Conservation (phyloP, 35 echinoderm and acorn worm genomes). For the Hemicentrotus pulcherrimus region DNA sequence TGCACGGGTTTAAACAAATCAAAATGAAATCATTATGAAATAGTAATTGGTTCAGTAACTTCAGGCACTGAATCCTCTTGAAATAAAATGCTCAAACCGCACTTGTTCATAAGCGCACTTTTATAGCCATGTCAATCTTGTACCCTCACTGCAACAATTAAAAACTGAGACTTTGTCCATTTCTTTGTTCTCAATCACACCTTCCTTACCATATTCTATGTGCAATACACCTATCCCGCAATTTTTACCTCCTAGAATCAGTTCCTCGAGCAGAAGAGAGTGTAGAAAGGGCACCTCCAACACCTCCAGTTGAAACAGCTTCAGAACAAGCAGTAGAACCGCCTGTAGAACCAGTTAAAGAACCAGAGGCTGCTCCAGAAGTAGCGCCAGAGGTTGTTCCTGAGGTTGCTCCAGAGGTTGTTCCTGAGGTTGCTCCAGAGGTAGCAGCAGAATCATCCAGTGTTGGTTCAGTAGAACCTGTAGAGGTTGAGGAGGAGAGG, state of each 20-base stretch:
- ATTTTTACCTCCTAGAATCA: constrained; percentile 22
- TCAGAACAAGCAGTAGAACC: not conserved
- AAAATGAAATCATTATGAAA: too few relatives aligned
- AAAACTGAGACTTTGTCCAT: not conserved
- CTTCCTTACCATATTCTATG: not conserved
- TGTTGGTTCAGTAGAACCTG: not conserved
- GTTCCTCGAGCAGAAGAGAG: not conserved
- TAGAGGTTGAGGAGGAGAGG: not conserved
- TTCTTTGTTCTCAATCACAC: not conserved
- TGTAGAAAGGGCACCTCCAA: not conserved
- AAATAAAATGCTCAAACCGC: too few relatives aligned
- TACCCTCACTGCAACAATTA: not conserved
- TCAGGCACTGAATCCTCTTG: too few relatives aligned
- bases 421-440: not conserved
- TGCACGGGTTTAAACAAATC: too few relatives aligned
- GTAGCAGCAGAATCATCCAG: not conserved
- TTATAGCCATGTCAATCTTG: not conserved
- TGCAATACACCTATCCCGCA: constrained; percentile 7
- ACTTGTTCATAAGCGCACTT: too few relatives aligned
- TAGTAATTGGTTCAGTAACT: too few relatives aligned
- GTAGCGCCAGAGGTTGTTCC: not conserved
- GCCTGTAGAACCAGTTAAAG: not conserved
- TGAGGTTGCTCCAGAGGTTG: not conserved
- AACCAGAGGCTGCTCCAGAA: not conserved
- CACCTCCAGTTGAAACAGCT: constrained; percentile 20